A percentile compares a stretch with the other conserved stretches of the same genome.
phyloP scores from a whole-genome alignment of 2,888 invertebrate genomes.

The Hyposoter dolosus region DNA sequence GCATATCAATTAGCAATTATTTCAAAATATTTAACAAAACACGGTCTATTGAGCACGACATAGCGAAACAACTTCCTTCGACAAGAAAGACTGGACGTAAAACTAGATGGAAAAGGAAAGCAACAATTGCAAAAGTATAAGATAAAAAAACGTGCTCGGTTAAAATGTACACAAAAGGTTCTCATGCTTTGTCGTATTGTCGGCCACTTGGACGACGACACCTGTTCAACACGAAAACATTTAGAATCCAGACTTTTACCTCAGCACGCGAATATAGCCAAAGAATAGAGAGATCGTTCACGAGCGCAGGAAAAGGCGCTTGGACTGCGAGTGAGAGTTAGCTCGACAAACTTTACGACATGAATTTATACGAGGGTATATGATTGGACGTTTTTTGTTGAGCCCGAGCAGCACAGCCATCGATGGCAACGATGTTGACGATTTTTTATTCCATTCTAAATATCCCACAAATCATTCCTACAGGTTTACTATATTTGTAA shows the following conservation, averaged over 20 bases:
- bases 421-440: background rate
- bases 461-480: background rate
- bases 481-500: background rate
- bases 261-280: background rate
- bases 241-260: constrained; percentile 23
- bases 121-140: constrained; percentile 6
- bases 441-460: background rate
- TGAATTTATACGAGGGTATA: constrained; percentile 8
- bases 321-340: constrained; percentile 28
- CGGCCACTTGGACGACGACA: constrained; percentile 5
- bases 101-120: constrained; percentile 6
- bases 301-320: constrained; percentile 3
- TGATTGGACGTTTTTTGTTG: constrained; percentile 1
- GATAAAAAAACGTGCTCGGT: constrained; percentile 2
- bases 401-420: background rate
- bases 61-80: background rate
- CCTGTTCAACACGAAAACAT: constrained; percentile 7
- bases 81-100: background rate
- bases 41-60: constrained; percentile 4
- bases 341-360: constrained; percentile 21
- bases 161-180: constrained; percentile 9
- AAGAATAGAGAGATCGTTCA: constrained; percentile 22
- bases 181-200: constrained; percentile 26
- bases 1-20: constrained; percentile 2
- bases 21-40: background rate